Evolutionary conservation across 1,140 invertebrate genomes (phyloP).

Genomic region (Limonius californicus): DNA sequence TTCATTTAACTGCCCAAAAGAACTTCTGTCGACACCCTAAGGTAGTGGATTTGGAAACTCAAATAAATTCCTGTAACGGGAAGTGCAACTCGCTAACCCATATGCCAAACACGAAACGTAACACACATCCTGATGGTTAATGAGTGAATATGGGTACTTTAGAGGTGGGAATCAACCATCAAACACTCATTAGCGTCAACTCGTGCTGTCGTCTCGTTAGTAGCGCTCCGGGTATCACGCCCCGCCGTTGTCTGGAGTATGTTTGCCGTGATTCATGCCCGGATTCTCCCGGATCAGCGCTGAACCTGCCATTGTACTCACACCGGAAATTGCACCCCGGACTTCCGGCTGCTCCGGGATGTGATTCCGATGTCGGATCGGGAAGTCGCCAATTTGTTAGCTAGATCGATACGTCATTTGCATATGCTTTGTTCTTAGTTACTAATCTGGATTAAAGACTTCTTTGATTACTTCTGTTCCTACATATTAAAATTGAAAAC

Average conservation of each 20-base stretch:
- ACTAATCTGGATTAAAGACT: too few species aligned
- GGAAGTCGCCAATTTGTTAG: slow-evolving; percentile 39
- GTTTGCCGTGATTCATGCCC: slow-evolving; percentile 35
- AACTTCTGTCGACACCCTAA: too few species aligned
- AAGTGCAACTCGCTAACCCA: too few species aligned
- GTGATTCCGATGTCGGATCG: slow-evolving; percentile 34
- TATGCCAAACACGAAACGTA: background rate
- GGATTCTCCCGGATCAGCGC: slow-evolving; percentile 30
- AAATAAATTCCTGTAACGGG: too few species aligned
- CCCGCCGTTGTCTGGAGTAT: slow-evolving; percentile 23
- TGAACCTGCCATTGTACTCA: slow-evolving; percentile 34
- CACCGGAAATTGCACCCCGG: slow-evolving; percentile 38
- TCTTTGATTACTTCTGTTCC: too few species aligned
- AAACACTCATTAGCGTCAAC: slow-evolving; percentile 5
- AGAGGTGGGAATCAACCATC: slow-evolving; percentile 4
- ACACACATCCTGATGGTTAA: background rate
- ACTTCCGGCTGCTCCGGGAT: slow-evolving; percentile 34
- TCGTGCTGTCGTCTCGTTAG: slow-evolving; percentile 12
- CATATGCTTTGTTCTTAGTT: background rate
- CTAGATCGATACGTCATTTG: slow-evolving; percentile 22
- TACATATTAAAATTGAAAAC: too few species aligned
- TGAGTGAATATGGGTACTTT: slow-evolving; percentile 1
- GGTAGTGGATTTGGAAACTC: too few species aligned
- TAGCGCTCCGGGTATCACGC: slow-evolving; percentile 11
- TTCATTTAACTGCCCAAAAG: too few species aligned